A percentile compares a stretch with the other conserved stretches of the same genome.
These are phyloP conservation scores for Petrophora chlorosata DNA, from an alignment of 2,888 invertebrate genomes.

Conservation along the genomic window DNA sequence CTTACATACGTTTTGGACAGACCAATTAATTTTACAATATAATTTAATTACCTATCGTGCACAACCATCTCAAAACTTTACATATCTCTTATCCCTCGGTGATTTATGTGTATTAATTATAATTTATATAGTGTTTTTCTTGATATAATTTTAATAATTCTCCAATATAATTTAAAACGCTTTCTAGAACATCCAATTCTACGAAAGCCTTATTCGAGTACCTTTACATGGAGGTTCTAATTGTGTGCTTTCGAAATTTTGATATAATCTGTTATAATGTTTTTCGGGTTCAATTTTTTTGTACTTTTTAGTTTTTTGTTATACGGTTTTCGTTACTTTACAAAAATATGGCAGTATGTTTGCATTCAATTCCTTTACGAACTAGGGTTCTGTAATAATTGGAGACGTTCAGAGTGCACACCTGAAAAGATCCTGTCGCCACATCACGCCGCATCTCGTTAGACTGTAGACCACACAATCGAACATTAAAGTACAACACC, in stretches of 20 bases:
- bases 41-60: constrained; percentile 74
- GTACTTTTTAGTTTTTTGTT: constrained; percentile 53
- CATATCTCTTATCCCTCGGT: constrained; percentile 49
- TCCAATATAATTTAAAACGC: constrained; percentile 30
- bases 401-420: constrained; percentile 27
- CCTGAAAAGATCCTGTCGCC: constrained; percentile 29
- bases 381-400: constrained; percentile 40
- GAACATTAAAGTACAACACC: constrained; percentile 47
- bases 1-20: constrained; percentile 65
- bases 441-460: constrained; percentile 26
- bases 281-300: constrained; percentile 49
- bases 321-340: constrained; percentile 56
- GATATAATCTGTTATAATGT: constrained; percentile 21
- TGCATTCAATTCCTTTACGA: constrained; percentile 76
- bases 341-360: constrained; percentile 79
- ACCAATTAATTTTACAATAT: constrained; percentile 66
- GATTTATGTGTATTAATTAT: constrained; percentile 33
- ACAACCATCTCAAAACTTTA: constrained; percentile 79
- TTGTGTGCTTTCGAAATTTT: constrained; percentile 29
- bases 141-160: constrained; percentile 31
- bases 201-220: constrained; percentile 34
- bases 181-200: constrained; percentile 36
- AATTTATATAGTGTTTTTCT: constrained; percentile 26
- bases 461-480: constrained; percentile 42
- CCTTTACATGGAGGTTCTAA: constrained; percentile 32